phyloP scores from a whole-genome alignment of 2,888 invertebrate genomes.

The Parnassius glacialis region DNA sequence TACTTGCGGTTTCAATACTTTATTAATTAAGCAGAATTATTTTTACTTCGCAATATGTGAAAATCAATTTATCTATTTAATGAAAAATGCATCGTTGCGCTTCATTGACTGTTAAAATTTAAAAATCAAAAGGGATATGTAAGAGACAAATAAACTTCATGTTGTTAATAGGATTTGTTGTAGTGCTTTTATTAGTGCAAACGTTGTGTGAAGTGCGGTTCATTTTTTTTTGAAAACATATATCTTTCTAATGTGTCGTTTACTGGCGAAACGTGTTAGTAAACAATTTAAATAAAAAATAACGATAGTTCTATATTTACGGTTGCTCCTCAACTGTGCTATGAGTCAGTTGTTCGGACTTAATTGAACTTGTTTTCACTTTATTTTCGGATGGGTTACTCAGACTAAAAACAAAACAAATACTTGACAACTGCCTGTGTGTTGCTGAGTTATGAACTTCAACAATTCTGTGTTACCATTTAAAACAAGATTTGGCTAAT shows the following conservation, averaged over 20 bases:
- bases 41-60: no score
- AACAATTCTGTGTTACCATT: neutral
- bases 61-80: no score
- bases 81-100: no score
- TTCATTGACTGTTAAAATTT: no score
- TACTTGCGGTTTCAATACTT: no score
- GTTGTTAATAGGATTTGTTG: constrained; percentile 3
- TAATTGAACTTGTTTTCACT: constrained; percentile 21
- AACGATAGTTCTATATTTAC: constrained; percentile 17
- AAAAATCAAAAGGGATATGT: no score
- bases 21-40: no score
- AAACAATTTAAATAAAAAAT: constrained; percentile 19
- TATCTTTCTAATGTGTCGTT: constrained; percentile 24
- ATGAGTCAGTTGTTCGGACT: constrained; percentile 12
- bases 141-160: no score
- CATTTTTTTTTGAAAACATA: constrained; percentile 17
- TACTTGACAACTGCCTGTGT: constrained; percentile 1
- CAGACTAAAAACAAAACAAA: constrained; percentile 10
- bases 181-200: constrained; percentile 3
- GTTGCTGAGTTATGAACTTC: constrained; percentile 4
- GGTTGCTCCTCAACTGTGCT: neutral
- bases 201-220: constrained; percentile 2
- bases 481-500: constrained; percentile 1
- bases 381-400: constrained; percentile 22
- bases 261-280: constrained; percentile 22